Base-by-base conservation (phyloP, 1,140 invertebrate genomes). In the Caenorhabditis remanei region DNA sequence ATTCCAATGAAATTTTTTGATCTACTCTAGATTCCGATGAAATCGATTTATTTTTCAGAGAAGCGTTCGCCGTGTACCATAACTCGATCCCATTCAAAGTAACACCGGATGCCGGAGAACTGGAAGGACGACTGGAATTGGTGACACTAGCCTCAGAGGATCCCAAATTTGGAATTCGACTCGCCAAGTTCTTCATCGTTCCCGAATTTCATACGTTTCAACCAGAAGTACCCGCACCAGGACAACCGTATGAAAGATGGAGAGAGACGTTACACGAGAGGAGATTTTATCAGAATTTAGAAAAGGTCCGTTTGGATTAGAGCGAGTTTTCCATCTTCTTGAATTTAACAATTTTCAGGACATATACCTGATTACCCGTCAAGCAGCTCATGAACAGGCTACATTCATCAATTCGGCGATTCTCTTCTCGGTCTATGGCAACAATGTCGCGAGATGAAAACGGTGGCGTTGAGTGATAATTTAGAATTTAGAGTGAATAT, bases 151-250 rank as follows among this genome's bases (percentile, higher is more conserved):
- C 71, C 7, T 43, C 71, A 0, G 71, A 79, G 19, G 71, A 79
- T 79, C 41, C 40, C 4, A 3, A 50, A 9, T 2, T 16, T 0
- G 71, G 71, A 21, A 41, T 50, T 24, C 9, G 40, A 19, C 43
- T 79, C 11, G 43, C 71, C 5, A 50, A 50, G 19, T 79, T 79
- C 46, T 79, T 79, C 71, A 79, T 79, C 6, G 71, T 79, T 21
- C 71, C 71, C 6, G 21, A 48, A 24, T 50, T 50, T n/a, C 71
- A 79, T 24, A 79, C n/a, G 2, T 79, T 79, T 19, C 46, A 79
- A n/a, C 71, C 71, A n/a, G n/a, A n/a, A n/a, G n/a, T n/a, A n/a
- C n/a, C n/a, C n/a, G n/a, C n/a, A n/a, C n/a, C n/a, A n/a, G 46
- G 24, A 11, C 5, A 79, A 8, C n/a, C n/a, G n/a, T n/a, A n/a